Evolutionary conservation across 2,797 vertebrate genomes (phyloP), one percentile per base, ranked within the genome.

Genomic region (Phylloscopus collybita): DNA sequence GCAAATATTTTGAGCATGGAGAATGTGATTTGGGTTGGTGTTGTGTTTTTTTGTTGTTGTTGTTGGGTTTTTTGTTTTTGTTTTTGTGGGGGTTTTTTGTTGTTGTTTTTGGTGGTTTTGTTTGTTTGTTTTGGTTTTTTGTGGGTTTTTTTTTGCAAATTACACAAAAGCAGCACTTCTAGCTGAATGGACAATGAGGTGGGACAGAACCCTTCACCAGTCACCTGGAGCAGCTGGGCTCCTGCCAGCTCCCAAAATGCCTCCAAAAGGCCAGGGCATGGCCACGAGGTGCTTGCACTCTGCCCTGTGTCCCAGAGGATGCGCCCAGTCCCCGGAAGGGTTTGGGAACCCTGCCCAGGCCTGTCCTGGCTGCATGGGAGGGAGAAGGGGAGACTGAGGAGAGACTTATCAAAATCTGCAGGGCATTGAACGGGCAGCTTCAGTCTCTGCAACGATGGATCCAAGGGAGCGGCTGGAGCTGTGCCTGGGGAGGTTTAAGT

Each of bases 251-350:
- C 36, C 80, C 7, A 0, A 47, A 86, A 51, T 5, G 5, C 60
- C 30, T 86, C 59, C 3, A 17, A 4, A 3, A 2, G 65, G 15
- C 70, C 0, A 0, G 54, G 54, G 4, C 86, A 69, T 0, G 3
- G 60, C 71, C 42, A 2, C 0, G 0, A 42, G 71, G 86, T 12
- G 45, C 38, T 54, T 72, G 82, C 38, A 50, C 88, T 88, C 21
- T 62, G 82, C 64, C 75, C 94, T 22, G 13, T 82, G 49, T 42
- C 85, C 51, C 76, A 42, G 67, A 51, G 62, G 54, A 29, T 16
- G 23, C 30, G 45, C 5, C n/a, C 9, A 4, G 49, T 7, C 19
- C 49, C 18, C 6, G 5, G 5, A 26, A 23, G 16, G 16, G 5
- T 51, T 44, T 27, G 45, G 62, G 53, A 84, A 26, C 36, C 36